Base-by-base conservation (phyloP, 2,113 vertebrate genomes). In the Cranoglanis bouderius region DNA sequence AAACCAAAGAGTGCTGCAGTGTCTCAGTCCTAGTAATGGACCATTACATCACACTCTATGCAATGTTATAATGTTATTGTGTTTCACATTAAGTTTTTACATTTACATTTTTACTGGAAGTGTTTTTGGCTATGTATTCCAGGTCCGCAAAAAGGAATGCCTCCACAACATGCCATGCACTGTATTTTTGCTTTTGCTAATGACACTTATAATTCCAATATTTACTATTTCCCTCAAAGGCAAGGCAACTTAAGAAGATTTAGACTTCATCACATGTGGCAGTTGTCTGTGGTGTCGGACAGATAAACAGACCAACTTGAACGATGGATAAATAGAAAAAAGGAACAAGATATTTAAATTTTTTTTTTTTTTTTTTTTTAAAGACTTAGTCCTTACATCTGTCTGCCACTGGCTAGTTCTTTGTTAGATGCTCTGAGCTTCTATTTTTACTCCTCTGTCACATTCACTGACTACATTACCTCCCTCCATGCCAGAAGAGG, bases 1-100 rank as follows among this genome's bases (percentile, higher is more conserved):
- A 72, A 38, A 49, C 72, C 82, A 87, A 21, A 70, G 85, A 87
- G 32, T 59, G 85, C 24, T 7, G 6, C 12, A 59, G 80, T 82
- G 21, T n/a, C 14, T 59, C 19, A 35, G 61, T 26, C 29, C 14
- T 12, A 49, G 21, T 85, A 82, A 85, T 49, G 10, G 16, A 65
- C 32, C 80, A 19, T 13, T 77, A 49, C 43, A 49, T n/a, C 26
- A 78, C 5, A 5, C 9, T n/a, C 19, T 7, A 53, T 40, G 21
- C n/a, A 3, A 14, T 85, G 12, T 70, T 67, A 75, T 26, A 3
- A 14, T 85, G 12, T 70, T 67, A 75, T 26, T 26, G 0, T 26
- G 14, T n/a, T n/a, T n/a, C n/a, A n/a, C n/a, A n/a, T n/a, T 32
- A 72, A 21, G 12, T 8, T 43, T 75, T 40, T 75, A 75, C 0